These are phyloP conservation scores for Pseudoips prasinana DNA, from an alignment of 2,888 invertebrate species.

Conservation along the genomic window DNA sequence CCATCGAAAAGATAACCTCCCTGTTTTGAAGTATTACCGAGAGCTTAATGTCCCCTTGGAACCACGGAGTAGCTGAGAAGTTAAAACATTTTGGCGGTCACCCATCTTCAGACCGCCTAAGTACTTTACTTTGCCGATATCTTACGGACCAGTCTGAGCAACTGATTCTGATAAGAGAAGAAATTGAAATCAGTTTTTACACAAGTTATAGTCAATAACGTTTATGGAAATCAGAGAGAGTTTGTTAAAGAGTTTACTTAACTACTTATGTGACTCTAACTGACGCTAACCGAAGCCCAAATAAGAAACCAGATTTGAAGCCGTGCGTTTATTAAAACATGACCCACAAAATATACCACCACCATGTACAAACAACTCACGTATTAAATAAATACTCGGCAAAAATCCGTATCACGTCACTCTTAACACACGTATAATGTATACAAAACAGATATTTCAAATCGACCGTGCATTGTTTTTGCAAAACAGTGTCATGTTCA, in stretches of 20 bases:
- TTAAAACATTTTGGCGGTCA: too few species aligned
- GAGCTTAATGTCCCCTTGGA: too few species aligned
- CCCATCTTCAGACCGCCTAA: too few species aligned
- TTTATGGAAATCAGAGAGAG: too few species aligned
- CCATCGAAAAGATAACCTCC: too few species aligned
- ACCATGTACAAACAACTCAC: background rate
- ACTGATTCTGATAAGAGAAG: too few species aligned
- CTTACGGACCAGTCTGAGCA: too few species aligned
- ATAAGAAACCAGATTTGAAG: slow-evolving; percentile 7
- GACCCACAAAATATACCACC: slow-evolving; percentile 19
- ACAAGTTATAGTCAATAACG: too few species aligned
- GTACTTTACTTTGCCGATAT: too few species aligned
- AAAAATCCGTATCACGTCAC: slow-evolving; percentile 30
- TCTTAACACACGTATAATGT: slow-evolving; percentile 33
- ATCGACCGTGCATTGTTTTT: slow-evolving; percentile 54
- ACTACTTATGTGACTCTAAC: slow-evolving; percentile 15
- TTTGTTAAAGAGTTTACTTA: slow-evolving; percentile 9
- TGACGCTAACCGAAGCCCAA: slow-evolving; percentile 6
- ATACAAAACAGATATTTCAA: slow-evolving; percentile 53
- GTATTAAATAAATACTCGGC: slow-evolving; percentile 20
- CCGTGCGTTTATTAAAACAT: slow-evolving; percentile 6
- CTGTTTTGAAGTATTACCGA: too few species aligned
- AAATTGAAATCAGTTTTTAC: too few species aligned
- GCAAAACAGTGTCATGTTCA: slow-evolving; percentile 34
- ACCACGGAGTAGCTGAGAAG: too few species aligned